Evolutionary conservation across 2,113 vertebrate species (phyloP), one percentile per base, ranked within the genome.

Genomic region (Pseudorectes ferrugineus): DNA sequence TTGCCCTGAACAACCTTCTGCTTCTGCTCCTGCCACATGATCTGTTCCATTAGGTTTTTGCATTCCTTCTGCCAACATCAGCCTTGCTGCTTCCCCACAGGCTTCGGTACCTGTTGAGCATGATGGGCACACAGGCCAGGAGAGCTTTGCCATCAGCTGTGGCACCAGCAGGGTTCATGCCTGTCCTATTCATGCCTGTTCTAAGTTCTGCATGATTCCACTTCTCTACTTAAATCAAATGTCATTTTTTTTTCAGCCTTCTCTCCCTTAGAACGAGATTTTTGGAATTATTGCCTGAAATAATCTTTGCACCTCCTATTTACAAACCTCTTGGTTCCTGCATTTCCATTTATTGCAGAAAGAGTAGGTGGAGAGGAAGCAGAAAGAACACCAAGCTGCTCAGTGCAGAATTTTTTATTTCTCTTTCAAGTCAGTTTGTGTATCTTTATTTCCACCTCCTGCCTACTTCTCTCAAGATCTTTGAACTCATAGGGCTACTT

Each of bases 361-460:
- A 31, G 33, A 76, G 49, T 29, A 75, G 84, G 66, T 10, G 13
- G 49, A 65, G 52, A 87, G 57, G 54, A 92, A 81, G 75, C 76
- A 93, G 63, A 92, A 81, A 82, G 61, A 78, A 63, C 40, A 36
- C 40, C 21, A 25, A 16, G 40, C 49, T 76, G 71, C 67, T 85
- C 63, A 36, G 19, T 4, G 28, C 58, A 43, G 65, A 86, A 68
- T 68, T 78, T 46, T 78, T 73, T 74, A 73, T 76, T 95, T 76
- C 83, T 76, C 87, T 95, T 95, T 95, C 93, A 95, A 95, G 92
- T 61, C 67, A 68, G 68, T 82, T 66, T 89, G 46, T 67, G 45
- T 68, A 88, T 81, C 57, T 72, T 95, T 93, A 73, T 72, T 91
- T 96, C 81, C 48, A 72, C 28, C 43, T 96, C 90, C 85, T 93